These are phyloP conservation scores for Dreissena rostriformis DNA, from an alignment of 1,140 invertebrate species.

Conservation along the genomic window DNA sequence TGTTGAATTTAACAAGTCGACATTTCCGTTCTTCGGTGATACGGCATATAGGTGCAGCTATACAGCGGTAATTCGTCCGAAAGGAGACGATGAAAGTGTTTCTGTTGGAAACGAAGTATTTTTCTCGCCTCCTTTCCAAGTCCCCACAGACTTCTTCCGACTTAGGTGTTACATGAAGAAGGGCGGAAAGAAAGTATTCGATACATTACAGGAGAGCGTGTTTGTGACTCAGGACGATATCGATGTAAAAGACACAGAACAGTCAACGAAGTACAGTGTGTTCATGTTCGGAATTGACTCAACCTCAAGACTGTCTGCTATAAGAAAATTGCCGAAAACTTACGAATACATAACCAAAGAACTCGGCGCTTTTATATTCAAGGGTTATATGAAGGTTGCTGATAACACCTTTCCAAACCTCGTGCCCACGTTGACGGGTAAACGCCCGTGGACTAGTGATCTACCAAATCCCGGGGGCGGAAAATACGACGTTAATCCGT, in stretches of 20 bases:
- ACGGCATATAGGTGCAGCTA: conserved; percentile 73
- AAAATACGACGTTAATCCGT: conserved; percentile 28
- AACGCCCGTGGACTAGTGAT: conserved; percentile 40
- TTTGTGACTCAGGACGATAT: conserved; percentile 14
- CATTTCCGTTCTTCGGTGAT: conserved; percentile 62
- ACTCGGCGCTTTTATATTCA: conserved; percentile 71
- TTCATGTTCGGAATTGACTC: conserved; percentile 92
- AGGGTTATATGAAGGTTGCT: conserved; percentile 78
- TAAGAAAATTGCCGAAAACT: conserved; percentile 90
- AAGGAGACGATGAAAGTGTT: conserved; percentile 65
- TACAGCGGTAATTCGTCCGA: conserved; percentile 15
- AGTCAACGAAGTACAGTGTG: conserved; percentile 80
- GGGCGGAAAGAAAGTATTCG: conserved; percentile 71
- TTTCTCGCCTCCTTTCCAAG: conserved; percentile 59
- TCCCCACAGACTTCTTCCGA: conserved; percentile 81
- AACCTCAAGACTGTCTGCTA: conserved; percentile 91
- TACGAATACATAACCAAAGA: conserved; percentile 82
- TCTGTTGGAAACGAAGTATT: conserved; percentile 71
- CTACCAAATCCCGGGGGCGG: conserved; percentile 16
- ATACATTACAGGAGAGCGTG: conserved; percentile 58
- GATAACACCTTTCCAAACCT: conserved; percentile 60
- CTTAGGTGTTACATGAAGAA: conserved; percentile 76
- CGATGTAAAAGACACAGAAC: conserved; percentile 47
- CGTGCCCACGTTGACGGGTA: conserved; percentile 53
- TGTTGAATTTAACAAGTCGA: conserved; percentile 70